Conservation (phyloP, 2,888 invertebrate genomes). For the Geophilus truncorum region DNA sequence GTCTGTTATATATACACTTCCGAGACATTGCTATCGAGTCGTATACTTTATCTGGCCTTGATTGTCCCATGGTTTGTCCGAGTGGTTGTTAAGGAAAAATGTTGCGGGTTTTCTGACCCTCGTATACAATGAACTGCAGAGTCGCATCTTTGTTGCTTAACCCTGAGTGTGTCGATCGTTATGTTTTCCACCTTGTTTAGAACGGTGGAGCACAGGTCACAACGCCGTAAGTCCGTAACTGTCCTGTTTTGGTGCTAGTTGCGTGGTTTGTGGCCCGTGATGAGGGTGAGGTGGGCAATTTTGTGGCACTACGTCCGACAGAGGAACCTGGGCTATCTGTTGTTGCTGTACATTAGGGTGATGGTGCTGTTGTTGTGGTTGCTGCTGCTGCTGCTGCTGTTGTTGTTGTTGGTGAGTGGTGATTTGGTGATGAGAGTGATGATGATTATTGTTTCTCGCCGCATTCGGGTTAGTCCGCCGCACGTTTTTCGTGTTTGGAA, state of each 20-base stretch:
- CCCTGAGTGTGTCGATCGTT: slow-evolving; percentile 3
- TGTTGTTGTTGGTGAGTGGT: slow-evolving; percentile 54
- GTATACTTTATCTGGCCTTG: neutral
- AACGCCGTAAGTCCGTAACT: slow-evolving; percentile 61
- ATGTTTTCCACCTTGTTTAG: neutral
- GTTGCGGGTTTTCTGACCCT: neutral
- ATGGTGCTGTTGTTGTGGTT: slow-evolving; percentile 34
- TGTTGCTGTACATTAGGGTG: slow-evolving; percentile 53
- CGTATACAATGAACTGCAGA: neutral
- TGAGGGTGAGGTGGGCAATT: slow-evolving; percentile 48
- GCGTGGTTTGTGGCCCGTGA: slow-evolving; percentile 60
- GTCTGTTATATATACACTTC: neutral
- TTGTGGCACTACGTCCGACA: slow-evolving; percentile 30
- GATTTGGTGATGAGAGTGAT: slow-evolving; percentile 32
- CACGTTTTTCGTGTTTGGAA: slow-evolving; percentile 77
- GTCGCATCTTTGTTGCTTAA: neutral
- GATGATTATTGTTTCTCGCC: slow-evolving; percentile 31
- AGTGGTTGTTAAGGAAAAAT: neutral
- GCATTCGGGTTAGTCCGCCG: slow-evolving; percentile 66
- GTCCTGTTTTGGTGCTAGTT: slow-evolving; percentile 59
- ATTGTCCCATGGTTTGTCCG: slow-evolving; percentile 9
- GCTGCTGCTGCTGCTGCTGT: slow-evolving; percentile 48
- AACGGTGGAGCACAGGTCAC: slow-evolving; percentile 28
- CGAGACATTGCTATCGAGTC: neutral
- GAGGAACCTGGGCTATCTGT: slow-evolving; percentile 37